These are phyloP conservation scores for Ahaetulla prasina DNA, from an alignment of 2,113 vertebrate species.

Conservation along the genomic window DNA sequence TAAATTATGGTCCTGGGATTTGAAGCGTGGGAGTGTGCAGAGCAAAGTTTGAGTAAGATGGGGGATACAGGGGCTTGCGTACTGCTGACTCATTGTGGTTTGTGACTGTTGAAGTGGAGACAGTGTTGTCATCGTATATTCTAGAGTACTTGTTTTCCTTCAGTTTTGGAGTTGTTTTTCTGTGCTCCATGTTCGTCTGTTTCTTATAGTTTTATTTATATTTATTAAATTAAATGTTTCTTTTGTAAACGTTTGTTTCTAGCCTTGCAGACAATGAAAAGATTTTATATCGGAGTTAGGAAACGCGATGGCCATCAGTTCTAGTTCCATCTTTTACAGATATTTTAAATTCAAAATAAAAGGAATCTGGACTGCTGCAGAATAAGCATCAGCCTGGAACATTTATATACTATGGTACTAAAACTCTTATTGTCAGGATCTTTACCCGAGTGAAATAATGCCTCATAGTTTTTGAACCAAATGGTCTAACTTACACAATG, in stretches of 20 bases:
- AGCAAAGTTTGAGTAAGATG: not conserved
- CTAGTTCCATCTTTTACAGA: not conserved
- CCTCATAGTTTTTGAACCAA: not conserved
- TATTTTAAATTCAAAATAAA: not conserved
- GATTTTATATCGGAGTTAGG: not conserved
- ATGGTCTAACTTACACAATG: not conserved
- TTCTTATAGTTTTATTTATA: not conserved
- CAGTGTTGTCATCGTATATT: not conserved
- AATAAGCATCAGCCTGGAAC: not conserved
- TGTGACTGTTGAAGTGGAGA: not conserved
- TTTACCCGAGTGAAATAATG: not conserved
- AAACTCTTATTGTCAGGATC: not conserved
- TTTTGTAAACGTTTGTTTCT: not conserved
- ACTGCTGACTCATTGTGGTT: constrained; percentile 5
- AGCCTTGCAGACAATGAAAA: not conserved
- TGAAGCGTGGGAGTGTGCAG: not conserved
- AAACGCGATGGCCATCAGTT: not conserved
- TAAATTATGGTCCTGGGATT: not conserved
- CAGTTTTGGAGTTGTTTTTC: not conserved
- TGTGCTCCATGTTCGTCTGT: not conserved
- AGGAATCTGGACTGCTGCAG: not conserved
- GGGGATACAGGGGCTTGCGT: constrained; percentile 2
- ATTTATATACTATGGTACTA: not conserved
- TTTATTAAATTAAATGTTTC: not conserved
- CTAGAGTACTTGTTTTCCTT: not conserved